Conservation (phyloP, 2,113 vertebrate genomes). For the Acrocephalus kingi region DNA sequence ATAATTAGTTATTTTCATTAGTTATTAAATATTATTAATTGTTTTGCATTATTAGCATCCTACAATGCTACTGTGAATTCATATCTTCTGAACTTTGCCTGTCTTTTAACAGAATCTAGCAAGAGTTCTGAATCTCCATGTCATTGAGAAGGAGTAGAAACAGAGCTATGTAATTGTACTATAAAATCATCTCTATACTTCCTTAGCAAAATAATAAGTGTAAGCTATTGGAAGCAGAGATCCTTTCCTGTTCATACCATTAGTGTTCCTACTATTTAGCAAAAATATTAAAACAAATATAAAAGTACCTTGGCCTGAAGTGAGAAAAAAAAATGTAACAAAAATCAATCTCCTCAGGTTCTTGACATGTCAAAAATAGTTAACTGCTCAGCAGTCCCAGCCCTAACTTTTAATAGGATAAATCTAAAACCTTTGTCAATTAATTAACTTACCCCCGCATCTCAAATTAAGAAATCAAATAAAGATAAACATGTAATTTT, state of each 20-base stretch:
- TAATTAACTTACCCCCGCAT: slow-evolving; percentile 45
- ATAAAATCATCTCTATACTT: not conserved
- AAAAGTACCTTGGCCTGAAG: slow-evolving; percentile 8
- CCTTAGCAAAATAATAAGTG: slow-evolving; percentile 29
- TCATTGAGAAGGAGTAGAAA: not conserved
- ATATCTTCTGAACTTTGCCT: not conserved
- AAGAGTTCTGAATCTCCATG: not conserved
- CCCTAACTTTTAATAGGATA: slow-evolving; percentile 26
- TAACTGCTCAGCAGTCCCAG: not conserved
- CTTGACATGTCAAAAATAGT: slow-evolving; percentile 8
- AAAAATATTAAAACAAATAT: slow-evolving; percentile 17
- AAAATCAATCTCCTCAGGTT: not conserved
- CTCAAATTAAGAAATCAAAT: slow-evolving; percentile 63
- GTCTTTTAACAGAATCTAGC: not conserved
- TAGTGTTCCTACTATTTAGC: not conserved
- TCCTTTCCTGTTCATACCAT: not conserved
- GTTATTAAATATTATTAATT: not conserved
- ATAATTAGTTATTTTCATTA: not conserved
- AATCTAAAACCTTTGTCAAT: slow-evolving; percentile 50
- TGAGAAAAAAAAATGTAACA: not conserved
- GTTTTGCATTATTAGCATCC: not conserved
- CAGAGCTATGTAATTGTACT: not conserved
- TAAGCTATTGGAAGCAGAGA: slow-evolving; percentile 1
- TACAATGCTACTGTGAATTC: not conserved
- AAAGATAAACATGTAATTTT: slow-evolving; percentile 61